Conservation (phyloP, 2,888 invertebrate genomes). For the Andrena dorsata region DNA sequence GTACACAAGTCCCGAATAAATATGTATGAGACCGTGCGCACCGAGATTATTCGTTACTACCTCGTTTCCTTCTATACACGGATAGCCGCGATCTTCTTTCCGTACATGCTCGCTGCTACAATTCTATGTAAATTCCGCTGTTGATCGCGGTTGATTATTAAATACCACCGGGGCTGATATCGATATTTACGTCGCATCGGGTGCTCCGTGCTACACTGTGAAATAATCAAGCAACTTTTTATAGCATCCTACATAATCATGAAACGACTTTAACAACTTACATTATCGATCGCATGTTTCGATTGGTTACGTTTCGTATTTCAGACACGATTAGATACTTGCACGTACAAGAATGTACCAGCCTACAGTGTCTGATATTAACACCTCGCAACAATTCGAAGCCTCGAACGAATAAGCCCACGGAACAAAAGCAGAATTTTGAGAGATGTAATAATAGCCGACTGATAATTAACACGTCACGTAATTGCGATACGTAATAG, state of each 20-base stretch:
- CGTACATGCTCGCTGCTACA: constrained; percentile 35
- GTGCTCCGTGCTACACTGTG: background rate
- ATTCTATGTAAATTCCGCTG: constrained; percentile 57
- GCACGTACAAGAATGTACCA: background rate
- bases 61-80: constrained; percentile 66
- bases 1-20: constrained; percentile 76
- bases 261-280: background rate
- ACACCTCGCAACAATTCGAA: constrained; percentile 10
- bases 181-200: constrained; percentile 11
- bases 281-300: background rate
- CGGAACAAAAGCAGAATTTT: constrained; percentile 15
- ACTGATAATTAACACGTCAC: constrained; percentile 62
- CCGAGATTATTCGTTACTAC: constrained; percentile 76
- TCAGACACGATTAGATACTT: background rate
- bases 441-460: constrained; percentile 40
- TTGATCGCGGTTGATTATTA: constrained; percentile 47
- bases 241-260: background rate
- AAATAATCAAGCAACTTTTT: background rate
- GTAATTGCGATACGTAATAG: constrained; percentile 32
- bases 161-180: constrained; percentile 15
- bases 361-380: background rate
- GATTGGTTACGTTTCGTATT: background rate
- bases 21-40: constrained; percentile 76
- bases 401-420: background rate
- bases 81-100: constrained; percentile 60